Percentiles rank a stretch among this genome's conserved stretches.
Conservation (phyloP, 2,113 vertebrate species). For the Neolamprologus caudopunctatus region DNA sequence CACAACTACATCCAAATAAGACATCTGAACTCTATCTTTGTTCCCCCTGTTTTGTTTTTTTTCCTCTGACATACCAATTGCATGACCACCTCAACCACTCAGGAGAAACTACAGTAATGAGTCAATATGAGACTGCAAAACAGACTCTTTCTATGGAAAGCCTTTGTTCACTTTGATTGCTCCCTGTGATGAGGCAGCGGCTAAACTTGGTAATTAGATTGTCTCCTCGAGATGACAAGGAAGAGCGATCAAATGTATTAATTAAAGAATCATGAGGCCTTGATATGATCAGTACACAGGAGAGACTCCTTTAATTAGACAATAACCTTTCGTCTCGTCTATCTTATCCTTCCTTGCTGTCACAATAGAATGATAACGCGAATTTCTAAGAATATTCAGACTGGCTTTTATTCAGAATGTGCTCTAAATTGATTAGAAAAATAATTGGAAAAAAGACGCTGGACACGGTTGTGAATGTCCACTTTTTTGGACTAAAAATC, state of each 20-base stretch:
- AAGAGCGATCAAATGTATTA: conserved; percentile 14
- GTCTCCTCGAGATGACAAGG: not conserved
- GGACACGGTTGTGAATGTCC: not conserved
- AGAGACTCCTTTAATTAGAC: conserved; percentile 35
- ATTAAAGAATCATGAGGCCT: conserved; percentile 26
- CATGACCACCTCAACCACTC: not conserved
- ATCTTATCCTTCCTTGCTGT: not conserved
- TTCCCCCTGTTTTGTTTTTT: not conserved
- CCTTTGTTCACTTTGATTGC: not conserved
- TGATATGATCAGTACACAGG: conserved; percentile 24
- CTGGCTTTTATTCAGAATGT: not conserved
- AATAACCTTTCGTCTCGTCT: conserved; percentile 6
- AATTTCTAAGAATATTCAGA: not conserved
- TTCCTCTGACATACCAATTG: not conserved
- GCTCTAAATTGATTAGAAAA: not conserved
- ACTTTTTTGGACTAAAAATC: not conserved
- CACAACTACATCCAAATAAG: not conserved
- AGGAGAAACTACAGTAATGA: not conserved
- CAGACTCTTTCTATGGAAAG: not conserved
- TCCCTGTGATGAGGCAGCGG: not conserved
- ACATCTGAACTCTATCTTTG: not conserved
- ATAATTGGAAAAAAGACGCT: not conserved
- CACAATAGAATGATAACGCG: not conserved
- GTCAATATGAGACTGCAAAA: not conserved
- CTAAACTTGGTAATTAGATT: not conserved